A percentile compares a stretch with the other conserved stretches of the same genome.
phyloP scores from a whole-genome alignment of 2,797 vertebrate genomes.

The Lagocephalus sceleratus region DNA sequence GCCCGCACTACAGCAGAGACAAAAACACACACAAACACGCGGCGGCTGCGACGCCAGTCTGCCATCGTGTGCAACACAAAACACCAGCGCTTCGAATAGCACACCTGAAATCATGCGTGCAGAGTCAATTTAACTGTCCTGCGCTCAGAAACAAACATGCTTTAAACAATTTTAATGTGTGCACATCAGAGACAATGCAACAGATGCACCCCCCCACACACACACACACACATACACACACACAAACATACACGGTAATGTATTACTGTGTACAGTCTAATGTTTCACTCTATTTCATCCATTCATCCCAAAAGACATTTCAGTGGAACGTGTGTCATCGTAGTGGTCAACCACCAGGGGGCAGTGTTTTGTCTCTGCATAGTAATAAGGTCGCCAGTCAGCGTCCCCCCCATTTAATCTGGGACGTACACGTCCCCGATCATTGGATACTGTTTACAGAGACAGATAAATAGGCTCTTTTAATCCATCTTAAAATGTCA shows the following conservation, averaged over 20 bases:
- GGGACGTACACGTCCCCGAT: conserved; percentile 25
- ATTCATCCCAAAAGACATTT: conserved; percentile 22
- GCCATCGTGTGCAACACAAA: conserved; percentile 17
- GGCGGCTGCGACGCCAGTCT: background rate
- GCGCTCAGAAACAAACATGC: conserved; percentile 22
- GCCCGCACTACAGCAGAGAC: conserved; percentile 59
- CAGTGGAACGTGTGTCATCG: conserved; percentile 16
- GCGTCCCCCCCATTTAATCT: conserved; percentile 35
- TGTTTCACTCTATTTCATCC: conserved; percentile 26
- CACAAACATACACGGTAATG: too few relatives aligned
- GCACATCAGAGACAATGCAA: conserved; percentile 36
- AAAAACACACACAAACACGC: conserved; percentile 26
- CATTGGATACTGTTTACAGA: background rate
- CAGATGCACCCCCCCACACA: conserved; percentile 17
- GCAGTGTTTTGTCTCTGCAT: conserved; percentile 39
- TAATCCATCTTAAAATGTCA: too few relatives aligned
- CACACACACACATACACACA: background rate
- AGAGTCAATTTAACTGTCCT: conserved; percentile 14
- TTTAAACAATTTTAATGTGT: conserved; percentile 34
- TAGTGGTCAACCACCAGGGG: conserved; percentile 57
- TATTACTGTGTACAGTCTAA: background rate
- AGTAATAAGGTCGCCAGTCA: conserved; percentile 12
- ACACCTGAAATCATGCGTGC: conserved; percentile 30
- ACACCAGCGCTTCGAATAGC: conserved; percentile 25
- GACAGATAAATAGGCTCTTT: too few relatives aligned